Evolutionary conservation across 1,140 invertebrate genomes (phyloP).

Genomic region (Vollenhovia emeryi): DNA sequence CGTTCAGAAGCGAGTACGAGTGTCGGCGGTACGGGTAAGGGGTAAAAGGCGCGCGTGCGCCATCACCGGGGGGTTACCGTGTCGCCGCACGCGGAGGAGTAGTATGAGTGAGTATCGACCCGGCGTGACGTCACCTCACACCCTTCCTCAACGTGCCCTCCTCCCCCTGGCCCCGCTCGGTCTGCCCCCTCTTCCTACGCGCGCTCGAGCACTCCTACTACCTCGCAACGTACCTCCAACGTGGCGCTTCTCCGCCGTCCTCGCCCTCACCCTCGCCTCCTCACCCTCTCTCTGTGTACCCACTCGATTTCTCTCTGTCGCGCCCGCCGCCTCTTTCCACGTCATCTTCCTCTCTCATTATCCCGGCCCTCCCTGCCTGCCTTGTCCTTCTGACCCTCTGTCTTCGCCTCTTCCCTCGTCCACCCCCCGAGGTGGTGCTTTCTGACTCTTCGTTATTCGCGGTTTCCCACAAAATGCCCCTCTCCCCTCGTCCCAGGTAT

Average conservation of each 20-base stretch:
- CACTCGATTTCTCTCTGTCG: conserved; percentile 45
- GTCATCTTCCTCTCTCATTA: conserved; percentile 38
- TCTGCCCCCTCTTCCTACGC: conserved; percentile 5
- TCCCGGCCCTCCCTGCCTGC: conserved; percentile 8
- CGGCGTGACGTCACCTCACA: conserved; percentile 80
- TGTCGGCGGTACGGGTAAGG: conserved; percentile 70
- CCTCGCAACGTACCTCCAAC: conserved; percentile 26
- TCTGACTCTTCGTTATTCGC: neutral
- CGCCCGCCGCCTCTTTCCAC: conserved; percentile 31
- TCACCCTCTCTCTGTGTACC: neutral
- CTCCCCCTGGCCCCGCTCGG: conserved; percentile 28
- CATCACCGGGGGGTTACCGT: conserved; percentile 20
- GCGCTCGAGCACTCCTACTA: conserved; percentile 23
- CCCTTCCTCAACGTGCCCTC: conserved; percentile 49
- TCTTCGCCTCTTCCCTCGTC: neutral
- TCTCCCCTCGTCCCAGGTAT: neutral
- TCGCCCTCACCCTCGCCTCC: neutral
- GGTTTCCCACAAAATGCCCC: neutral
- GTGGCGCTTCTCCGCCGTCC: neutral
- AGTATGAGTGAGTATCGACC: conserved; percentile 82
- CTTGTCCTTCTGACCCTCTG: neutral
- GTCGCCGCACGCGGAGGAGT: conserved; percentile 59
- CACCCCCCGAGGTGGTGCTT: neutral
- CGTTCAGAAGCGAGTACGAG: conserved; percentile 76
- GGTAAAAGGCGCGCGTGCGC: conserved; percentile 75